Base-by-base conservation (phyloP, 2,113 vertebrate species). In the Phaethon lepturus region DNA sequence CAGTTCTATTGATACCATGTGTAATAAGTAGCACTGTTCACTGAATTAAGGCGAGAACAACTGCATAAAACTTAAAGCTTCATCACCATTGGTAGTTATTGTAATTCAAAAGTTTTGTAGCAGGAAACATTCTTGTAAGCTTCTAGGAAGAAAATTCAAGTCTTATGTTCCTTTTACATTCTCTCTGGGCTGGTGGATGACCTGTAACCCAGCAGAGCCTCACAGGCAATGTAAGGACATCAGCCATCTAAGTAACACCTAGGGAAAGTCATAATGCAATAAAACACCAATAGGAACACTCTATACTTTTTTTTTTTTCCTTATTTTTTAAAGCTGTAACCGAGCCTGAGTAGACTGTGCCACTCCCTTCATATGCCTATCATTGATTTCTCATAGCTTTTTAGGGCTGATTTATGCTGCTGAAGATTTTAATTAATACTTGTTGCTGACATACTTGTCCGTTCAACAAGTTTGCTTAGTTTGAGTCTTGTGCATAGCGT, bases 301-400 rank as follows among this genome's bases (percentile, higher is more conserved):
- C 35, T 35, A 3, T 29, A 33, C 17, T 52, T 3, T 11, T 24
- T 3, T 23, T 31, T 12, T 10, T 4, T 2, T 3, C 2, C 44
- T 50, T 42, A 35, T 38, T 8, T 82, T 87, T 88, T 52, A 50
- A 76, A 87, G 59, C 38, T 73, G 16, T 45, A 66, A 62, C 28
- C 22, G 47, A 35, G 12, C 45, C 55, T 68, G 58, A 44, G 22
- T 19, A 53, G 49, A 20, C 42, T 44, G n/a, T 72, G 33, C 44
- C 17, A 47, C 35, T 95, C n/a, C 40, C 20, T 78, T 58, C 53
- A 13, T 28, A 28, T 16, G 52, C 47, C 66, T 67, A 7, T n/a
- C 31, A 15, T 3, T 55, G 26, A 44, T 59, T 62, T 60, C 64
- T 69, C 47, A 6, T 68, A 67, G 29, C 16, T 15, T 42, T 60